These are phyloP conservation scores for Epicauta chinensis DNA, from an alignment of 1,140 invertebrate genomes.

Conservation along the genomic window DNA sequence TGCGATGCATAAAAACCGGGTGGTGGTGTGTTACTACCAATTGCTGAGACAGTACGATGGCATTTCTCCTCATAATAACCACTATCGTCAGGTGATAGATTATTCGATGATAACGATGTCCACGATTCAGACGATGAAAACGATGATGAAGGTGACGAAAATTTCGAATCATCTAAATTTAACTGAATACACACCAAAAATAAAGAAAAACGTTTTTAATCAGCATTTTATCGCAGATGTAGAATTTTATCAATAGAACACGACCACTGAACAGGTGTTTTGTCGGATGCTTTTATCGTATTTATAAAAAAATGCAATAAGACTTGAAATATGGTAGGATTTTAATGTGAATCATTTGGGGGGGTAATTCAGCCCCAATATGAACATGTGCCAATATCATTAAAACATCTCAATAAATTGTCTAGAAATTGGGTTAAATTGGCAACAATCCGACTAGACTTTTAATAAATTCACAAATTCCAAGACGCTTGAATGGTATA, in stretches of 20 bases:
- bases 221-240: too few species aligned
- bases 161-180: conserved; percentile 31
- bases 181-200: too few species aligned
- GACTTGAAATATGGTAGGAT: too few species aligned
- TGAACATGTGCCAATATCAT: conserved; percentile 5
- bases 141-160: conserved; percentile 11
- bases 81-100: conserved; percentile 26
- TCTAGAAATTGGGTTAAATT: too few species aligned
- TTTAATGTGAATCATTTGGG: too few species aligned
- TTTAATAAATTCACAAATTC: not conserved
- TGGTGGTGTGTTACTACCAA: conserved; percentile 4
- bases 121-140: conserved; percentile 13
- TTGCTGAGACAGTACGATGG: too few species aligned
- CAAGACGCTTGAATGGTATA: not conserved
- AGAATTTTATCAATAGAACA: too few species aligned
- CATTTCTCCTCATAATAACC: not conserved
- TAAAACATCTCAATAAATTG: not conserved
- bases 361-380: too few species aligned
- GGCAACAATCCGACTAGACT: not conserved
- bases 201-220: too few species aligned
- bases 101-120: conserved; percentile 25
- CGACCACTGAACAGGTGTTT: too few species aligned
- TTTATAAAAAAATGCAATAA: too few species aligned
- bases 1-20: conserved; percentile 13
- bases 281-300: too few species aligned